These are phyloP conservation scores for Plagodis pulveraria DNA, from an alignment of 2,888 invertebrate species.

Conservation along the genomic window DNA sequence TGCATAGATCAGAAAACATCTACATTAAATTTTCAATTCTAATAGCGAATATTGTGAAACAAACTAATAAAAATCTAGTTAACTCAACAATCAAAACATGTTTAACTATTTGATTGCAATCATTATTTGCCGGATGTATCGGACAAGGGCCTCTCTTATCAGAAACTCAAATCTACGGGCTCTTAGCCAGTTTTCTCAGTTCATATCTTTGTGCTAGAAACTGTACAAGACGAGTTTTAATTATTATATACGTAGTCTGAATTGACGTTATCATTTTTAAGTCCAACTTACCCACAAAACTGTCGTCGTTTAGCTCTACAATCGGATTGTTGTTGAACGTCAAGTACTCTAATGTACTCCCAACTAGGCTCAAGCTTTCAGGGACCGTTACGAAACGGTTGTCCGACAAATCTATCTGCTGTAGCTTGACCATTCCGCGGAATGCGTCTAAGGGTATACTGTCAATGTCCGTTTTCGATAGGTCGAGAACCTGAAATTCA, in stretches of 20 bases:
- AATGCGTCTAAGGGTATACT: slow-evolving; percentile 83
- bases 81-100: slow-evolving; percentile 3
- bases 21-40: no score
- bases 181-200: slow-evolving; percentile 9
- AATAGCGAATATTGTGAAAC: no score
- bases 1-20: no score
- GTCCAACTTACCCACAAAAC: slow-evolving; percentile 82
- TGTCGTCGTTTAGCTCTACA: slow-evolving; percentile 82
- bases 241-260: no score
- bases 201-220: neutral
- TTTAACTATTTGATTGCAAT: slow-evolving; percentile 10
- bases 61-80: neutral
- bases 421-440: slow-evolving; percentile 75
- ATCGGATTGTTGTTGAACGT: slow-evolving; percentile 87
- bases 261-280: slow-evolving; percentile 4
- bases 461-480: slow-evolving; percentile 85
- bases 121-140: slow-evolving; percentile 15
- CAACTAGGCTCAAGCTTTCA: slow-evolving; percentile 79
- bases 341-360: slow-evolving; percentile 82
- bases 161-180: slow-evolving; percentile 9
- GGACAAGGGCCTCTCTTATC: slow-evolving; percentile 19
- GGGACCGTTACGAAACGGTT: slow-evolving; percentile 86
- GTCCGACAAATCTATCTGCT: slow-evolving; percentile 84
- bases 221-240: no score
- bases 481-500: slow-evolving; percentile 80